phyloP scores from a whole-genome alignment of 2,797 vertebrate species.

The Ciconia nigra region DNA sequence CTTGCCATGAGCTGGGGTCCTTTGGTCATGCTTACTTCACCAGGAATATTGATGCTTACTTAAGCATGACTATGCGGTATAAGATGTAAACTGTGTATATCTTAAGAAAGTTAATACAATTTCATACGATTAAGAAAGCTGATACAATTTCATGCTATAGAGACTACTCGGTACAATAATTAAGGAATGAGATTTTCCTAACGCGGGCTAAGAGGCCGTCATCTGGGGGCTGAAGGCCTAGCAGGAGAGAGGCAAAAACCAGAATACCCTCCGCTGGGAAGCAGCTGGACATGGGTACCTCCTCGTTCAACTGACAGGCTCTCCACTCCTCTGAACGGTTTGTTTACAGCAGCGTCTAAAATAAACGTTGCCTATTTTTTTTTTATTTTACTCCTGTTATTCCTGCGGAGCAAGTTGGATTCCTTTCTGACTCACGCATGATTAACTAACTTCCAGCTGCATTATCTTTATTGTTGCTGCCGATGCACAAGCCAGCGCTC shows the following conservation, averaged over 20 bases:
- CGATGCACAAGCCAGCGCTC: slow-evolving; percentile 19
- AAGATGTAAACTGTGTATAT: background rate
- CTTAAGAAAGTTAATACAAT: background rate
- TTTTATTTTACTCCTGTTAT: background rate
- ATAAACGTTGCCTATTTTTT: background rate
- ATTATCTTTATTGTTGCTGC: slow-evolving; percentile 39
- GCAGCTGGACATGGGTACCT: background rate
- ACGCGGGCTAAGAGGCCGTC: background rate
- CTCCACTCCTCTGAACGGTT: background rate
- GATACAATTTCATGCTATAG: background rate
- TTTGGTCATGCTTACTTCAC: background rate
- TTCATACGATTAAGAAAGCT: background rate
- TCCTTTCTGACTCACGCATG: slow-evolving; percentile 49
- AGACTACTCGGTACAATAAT: background rate
- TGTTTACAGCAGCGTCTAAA: slow-evolving; percentile 37
- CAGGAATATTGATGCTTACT: background rate
- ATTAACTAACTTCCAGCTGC: slow-evolving; percentile 57
- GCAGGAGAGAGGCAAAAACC: background rate
- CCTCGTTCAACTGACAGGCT: background rate
- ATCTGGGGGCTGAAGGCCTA: background rate
- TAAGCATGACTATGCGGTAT: too few species aligned
- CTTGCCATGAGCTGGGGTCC: background rate
- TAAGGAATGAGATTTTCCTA: background rate
- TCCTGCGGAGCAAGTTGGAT: slow-evolving; percentile 41
- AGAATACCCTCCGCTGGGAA: background rate